Evolutionary conservation across 2,888 invertebrate species (phyloP), one percentile per base, ranked within the genome.

Genomic region (Mesoligia furuncula): DNA sequence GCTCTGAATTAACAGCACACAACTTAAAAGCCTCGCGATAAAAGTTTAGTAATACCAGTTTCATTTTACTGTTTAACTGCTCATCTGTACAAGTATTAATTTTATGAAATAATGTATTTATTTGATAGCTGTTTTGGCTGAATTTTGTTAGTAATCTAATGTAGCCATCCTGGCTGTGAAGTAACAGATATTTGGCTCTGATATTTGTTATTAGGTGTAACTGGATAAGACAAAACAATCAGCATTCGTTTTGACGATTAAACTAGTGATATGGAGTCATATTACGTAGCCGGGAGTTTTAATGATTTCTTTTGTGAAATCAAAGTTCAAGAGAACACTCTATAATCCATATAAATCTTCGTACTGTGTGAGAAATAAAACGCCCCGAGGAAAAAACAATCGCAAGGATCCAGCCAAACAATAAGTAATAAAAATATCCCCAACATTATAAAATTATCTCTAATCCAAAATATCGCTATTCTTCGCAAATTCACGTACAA

Each of bases 21-120:
- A 80, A 80, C 70, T 80, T 71, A 57, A 75, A 84, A 84, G 65
- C 69, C 66, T 66, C 51, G 72, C 62, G 68, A 78, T 82, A 74
- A 65, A 85, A 87, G 73, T 82, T 80, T 17, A 68, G 82, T 65
- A 59, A 76, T 77, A 80, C 76, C 77, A 70, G 69, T 84, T 82
- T 54, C 36, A 62, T 82, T 87, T 70, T 48, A 74, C 62, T 62
- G 61, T 62, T 59, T 45, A 51, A 31, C 66, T 62, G 66, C 57
- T 77, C 42, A 67, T 82, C 31, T 54, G 27, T 15, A 51, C 42
- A n/a, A 57, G 39, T 48, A 59, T 57, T 48, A 2, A 75, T 20
- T 5, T 31, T 73, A 17, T 51, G 17, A 62, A 62, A 13, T 13
- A 24, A 27, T 24, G 15, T 54, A 20, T 15, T 72, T 17, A 75